phyloP scores from a whole-genome alignment of 2,113 vertebrate genomes.

The Danio rerio region GRCz12tu NC_133183.1:13380001-13380500 shows the following conservation, averaged over 20 bases:
- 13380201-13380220: neutral
- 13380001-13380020: too few relatives aligned
- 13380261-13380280: constrained; percentile 7
- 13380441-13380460: constrained; percentile 84
- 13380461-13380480: constrained; percentile 85
- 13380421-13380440: constrained; percentile 80
- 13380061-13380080: too few relatives aligned
- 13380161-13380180: too few relatives aligned
- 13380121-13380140: too few relatives aligned
- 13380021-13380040: too few relatives aligned
- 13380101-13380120: too few relatives aligned
- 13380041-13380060: too few relatives aligned
- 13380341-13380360: constrained; percentile 86
- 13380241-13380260: neutral
- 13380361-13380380: constrained; percentile 89
- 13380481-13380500: constrained; percentile 76
- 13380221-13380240: neutral
- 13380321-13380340: constrained; percentile 87
- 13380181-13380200: too few relatives aligned
- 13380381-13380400: constrained; percentile 83
- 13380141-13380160: too few relatives aligned
- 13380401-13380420: constrained; percentile 72
- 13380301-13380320: constrained; percentile 53
- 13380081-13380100: too few relatives aligned
- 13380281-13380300: neutral